Base-by-base conservation (phyloP, 1,140 invertebrate species). In the Nephotettix cincticeps region DNA sequence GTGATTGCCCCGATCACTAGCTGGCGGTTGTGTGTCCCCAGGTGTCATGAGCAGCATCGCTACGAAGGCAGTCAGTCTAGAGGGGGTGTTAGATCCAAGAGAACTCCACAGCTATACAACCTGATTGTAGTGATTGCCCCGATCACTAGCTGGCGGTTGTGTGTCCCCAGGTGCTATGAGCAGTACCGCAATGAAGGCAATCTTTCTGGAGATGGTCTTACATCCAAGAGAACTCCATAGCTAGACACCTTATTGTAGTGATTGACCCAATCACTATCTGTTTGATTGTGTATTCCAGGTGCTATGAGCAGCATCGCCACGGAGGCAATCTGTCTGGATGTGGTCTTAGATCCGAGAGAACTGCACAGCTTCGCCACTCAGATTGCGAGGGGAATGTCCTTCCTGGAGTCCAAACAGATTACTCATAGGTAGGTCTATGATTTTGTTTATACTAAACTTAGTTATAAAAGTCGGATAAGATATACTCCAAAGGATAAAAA, bases 191-290 rank as follows among this genome's bases (percentile, higher is more conserved):
- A 4, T 51, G 21, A n/a, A 51, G 3, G 21, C 6, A 4, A 51
- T 21, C 4, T 11, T 4, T 9, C 29, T 64, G 21, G 61, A 64
- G 28, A 14, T n/a, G 6, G 61, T 64, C 58, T 73, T 79, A 36
- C 74, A 78, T 56, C 78, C 78, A 74, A 71, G 65, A 28, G 77
- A 77, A 54, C 68, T 77, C 21, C 73, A 76, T 11, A 56, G 51
- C 40, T 77, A n/a, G n/a, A n/a, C n/a, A n/a, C n/a, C n/a, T n/a
- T n/a, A n/a, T n/a, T n/a, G n/a, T n/a, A n/a, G n/a, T n/a, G n/a
- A n/a, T n/a, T n/a, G n/a, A n/a, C n/a, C n/a, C n/a, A n/a, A n/a
- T n/a, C n/a, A n/a, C n/a, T n/a, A n/a, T n/a, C n/a, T n/a, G n/a
- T n/a, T n/a, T n/a, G n/a, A n/a, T n/a, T n/a, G n/a, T n/a, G n/a